Base-by-base conservation (phyloP, 2,113 vertebrate species). In the Ia io region DNA sequence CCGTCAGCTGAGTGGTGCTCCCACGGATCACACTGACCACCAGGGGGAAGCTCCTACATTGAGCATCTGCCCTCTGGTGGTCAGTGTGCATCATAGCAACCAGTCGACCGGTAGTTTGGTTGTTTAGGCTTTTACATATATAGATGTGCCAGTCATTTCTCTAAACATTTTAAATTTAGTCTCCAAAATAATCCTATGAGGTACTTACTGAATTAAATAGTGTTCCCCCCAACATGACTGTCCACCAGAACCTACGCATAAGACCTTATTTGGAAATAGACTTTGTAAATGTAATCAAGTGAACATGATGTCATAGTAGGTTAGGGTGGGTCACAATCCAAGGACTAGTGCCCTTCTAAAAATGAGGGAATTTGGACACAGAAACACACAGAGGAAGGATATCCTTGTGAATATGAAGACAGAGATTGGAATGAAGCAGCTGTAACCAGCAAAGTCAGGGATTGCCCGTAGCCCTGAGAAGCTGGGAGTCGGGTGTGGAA, bases 401-500 rank as follows among this genome's bases (percentile, higher is more conserved):
- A 51, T 23, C 25, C 65, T 0, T 1, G 25, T 18, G 20, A 30
- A 13, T 3, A 1, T 18, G 14, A 78, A 76, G 59, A 13, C 56
- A 28, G 37, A 28, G 44, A 6, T 44, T 6, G 12, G 47, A 42
- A 5, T 42, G 53, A 6, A 3, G 8, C 22, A 25, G 78, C 85
- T 67, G 18, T 17, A 3, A 7, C 23, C 32, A 20, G 0, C 16
- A 23, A 32, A 4, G n/a, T 22, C 30, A 18, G 63, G 22, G 9
- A 18, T 4, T 0, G 8, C 17, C 2, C 3, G 9, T 0, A 56
- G n/a, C 49, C 28, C 25, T 3, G 12, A 23, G 67, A 23, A 28
- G 3, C 37, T 6, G 3, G 30, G 40, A 40, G 56, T 14, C 9
- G 22, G 47, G 16, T 20, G 2, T 7, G 61, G 35, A 7, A 7